Base-by-base conservation (phyloP, 1,140 invertebrate species). In the Plutomurus gul region DNA sequence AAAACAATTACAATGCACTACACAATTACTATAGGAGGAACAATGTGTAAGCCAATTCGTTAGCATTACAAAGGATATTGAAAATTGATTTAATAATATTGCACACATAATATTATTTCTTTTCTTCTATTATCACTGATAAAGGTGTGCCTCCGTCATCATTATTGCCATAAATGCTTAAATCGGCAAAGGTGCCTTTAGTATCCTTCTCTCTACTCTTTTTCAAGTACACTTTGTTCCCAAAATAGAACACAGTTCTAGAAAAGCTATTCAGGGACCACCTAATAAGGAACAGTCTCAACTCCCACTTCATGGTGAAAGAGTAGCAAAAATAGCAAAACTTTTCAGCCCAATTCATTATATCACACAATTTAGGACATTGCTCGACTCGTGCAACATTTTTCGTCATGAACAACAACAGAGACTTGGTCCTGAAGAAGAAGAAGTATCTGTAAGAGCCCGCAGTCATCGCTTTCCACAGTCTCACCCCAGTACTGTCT, bases 361-460 rank as follows among this genome's bases (percentile, higher is more conserved):
- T 18, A 8, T 72, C 40, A 18, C 25, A 72, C 36, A 46, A 40
- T 11, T 40, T 11, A 25, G 36, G 70, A 18, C 70, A 72, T 1
- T 43, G 13, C 25, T 78, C 51, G 8, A 78, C 74, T 47, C 65
- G 37, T 22, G 70, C 81, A 6, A 82, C 46, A 36, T 76, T 73
- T 33, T 60, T 33, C 4, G 46, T 27, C 75, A 82, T 81, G 49
- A 81, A 82, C 3, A 77, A 10, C 10, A 81, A 46, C n/a, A 81
- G 27, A 16, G 65, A 25, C 20, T 80, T 79, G 8, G 78, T 76
- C 33, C 82, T 40, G 27, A 79, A 33, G 47, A 75, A 82, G 20
- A 80, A 40, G n/a, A 77, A 81, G 20, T 78, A 82, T 39, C 73
- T 70, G 18, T 75, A 75, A 27, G 49, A 78, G 0, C 82, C 82